Base-by-base conservation (phyloP, 1,140 invertebrate species). In the Ooceraea biroi region DNA sequence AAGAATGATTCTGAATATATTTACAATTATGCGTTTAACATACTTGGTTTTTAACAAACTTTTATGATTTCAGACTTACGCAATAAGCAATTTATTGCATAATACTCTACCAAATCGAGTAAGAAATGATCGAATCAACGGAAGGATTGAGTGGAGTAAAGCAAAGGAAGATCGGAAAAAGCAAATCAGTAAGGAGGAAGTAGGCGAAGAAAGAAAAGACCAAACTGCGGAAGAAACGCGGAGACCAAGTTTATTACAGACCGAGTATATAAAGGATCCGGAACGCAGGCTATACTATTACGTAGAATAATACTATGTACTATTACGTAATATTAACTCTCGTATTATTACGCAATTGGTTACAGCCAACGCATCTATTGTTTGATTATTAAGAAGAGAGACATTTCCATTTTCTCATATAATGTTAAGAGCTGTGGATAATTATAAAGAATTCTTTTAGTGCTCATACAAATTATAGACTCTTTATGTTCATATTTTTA, bases 201-300 rank as follows among this genome's bases (percentile, higher is more conserved):
- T 48, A 30, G 52, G 69, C 0, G 30, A 80, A 7, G 27, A 71
- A 12, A 55, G 85, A 44, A 44, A 85, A 3, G 71, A 86, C 12
- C 77, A 86, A 69, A 50, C 84, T 22, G 48, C 83, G 8, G 63
- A 57, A 17, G 83, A 87, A 48, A 84, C 83, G 2, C 8, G n/a
- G 10, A 57, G 1, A 5, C 8, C 10, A 2, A 36, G 36, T 36
- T 71, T 85, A 72, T 44, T 58, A 58, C 61, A 57, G 17, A 14
- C 76, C 27, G 82, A 85, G 22, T 89, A 80, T 63, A 84, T 80
- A n/a, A 82, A 86, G 14, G 27, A 86, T 83, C 72, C 71, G 14
- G 57, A 84, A 66, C 58, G 44, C 12, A 89, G 82, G 17, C 46
- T 90, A 22, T 89, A 89, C 44, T 87, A 85, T 85, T 90, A 89